Evolutionary conservation across 2,888 invertebrate genomes (phyloP).

Genomic region (Brenthis hecate): DNA sequence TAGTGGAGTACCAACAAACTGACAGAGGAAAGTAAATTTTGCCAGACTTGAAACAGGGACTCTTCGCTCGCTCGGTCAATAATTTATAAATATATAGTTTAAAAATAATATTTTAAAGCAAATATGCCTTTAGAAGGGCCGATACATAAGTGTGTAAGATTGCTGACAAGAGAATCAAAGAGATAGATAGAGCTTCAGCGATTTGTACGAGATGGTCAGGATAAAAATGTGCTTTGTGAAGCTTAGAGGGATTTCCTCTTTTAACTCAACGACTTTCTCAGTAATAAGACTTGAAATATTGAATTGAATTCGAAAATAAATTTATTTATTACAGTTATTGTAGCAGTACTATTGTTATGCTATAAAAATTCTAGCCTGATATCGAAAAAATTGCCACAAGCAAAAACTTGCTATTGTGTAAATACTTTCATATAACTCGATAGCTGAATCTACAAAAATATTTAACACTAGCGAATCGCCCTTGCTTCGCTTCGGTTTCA

Average conservation of each 20-base stretch:
- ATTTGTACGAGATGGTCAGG: conserved; percentile 63
- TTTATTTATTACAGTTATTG: conserved; percentile 26
- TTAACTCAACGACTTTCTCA: conserved; percentile 50
- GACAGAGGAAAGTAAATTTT: too few relatives aligned
- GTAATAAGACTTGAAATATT: conserved; percentile 44
- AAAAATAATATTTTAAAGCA: not conserved
- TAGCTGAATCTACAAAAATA: too few relatives aligned
- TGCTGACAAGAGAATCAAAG: conserved; percentile 64
- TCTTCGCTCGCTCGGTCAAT: too few relatives aligned
- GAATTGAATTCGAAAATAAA: conserved; percentile 38
- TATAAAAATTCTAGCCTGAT: too few relatives aligned
- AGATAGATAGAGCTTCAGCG: conserved; percentile 57
- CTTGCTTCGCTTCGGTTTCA: too few relatives aligned
- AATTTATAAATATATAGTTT: not conserved
- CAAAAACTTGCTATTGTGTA: too few relatives aligned
- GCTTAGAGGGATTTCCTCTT: conserved; percentile 57
- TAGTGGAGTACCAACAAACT: too few relatives aligned
- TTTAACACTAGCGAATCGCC: too few relatives aligned
- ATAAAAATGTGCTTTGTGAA: conserved; percentile 60
- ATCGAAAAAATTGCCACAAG: too few relatives aligned
- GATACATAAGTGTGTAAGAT: conserved; percentile 52
- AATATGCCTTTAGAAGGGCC: conserved; percentile 43
- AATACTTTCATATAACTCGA: too few relatives aligned
- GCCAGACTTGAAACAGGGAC: too few relatives aligned
- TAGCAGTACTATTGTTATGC: conserved; percentile 2